Conservation (phyloP, 1,140 invertebrate species). For the Nixonia krombeini region DNA sequence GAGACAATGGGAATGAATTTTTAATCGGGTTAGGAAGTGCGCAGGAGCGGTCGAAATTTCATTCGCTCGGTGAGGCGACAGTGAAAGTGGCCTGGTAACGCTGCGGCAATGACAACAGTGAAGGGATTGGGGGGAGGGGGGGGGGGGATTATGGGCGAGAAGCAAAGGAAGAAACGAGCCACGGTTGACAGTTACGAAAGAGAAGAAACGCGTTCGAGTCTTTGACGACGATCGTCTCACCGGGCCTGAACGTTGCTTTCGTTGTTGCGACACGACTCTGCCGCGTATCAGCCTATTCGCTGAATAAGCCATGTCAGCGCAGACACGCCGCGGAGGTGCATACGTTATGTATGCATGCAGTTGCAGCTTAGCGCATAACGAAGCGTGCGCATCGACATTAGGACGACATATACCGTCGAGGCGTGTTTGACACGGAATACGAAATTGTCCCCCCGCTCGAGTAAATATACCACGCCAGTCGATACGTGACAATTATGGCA, state of each 20-base stretch:
- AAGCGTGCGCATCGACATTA: conserved; percentile 38
- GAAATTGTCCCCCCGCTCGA: conserved; percentile 25
- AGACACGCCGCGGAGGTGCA: conserved; percentile 8
- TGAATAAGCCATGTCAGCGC: conserved; percentile 15
- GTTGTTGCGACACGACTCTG: conserved; percentile 12
- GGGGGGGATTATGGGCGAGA: too few relatives aligned
- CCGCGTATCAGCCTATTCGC: background rate
- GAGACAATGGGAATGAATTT: too few relatives aligned
- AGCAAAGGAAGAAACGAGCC: too few relatives aligned
- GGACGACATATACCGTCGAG: conserved; percentile 23
- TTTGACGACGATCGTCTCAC: conserved; percentile 25
- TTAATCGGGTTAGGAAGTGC: too few relatives aligned
- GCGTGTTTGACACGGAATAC: conserved; percentile 32
- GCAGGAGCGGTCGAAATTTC: too few relatives aligned
- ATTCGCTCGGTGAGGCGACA: too few relatives aligned
- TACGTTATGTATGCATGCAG: conserved; percentile 25
- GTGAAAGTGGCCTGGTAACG: too few relatives aligned
- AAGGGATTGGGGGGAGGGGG: too few relatives aligned
- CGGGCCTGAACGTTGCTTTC: conserved; percentile 3
- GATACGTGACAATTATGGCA: conserved; percentile 43
- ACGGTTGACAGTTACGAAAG: background rate
- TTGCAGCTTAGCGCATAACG: conserved; percentile 27
- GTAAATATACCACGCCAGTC: conserved; percentile 26
- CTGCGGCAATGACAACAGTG: too few relatives aligned
- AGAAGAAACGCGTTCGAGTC: conserved; percentile 14